A percentile compares a stretch with the other conserved stretches of the same genome.
phyloP scores from a whole-genome alignment of 2,888 invertebrate genomes.

The Thera britannica region DNA sequence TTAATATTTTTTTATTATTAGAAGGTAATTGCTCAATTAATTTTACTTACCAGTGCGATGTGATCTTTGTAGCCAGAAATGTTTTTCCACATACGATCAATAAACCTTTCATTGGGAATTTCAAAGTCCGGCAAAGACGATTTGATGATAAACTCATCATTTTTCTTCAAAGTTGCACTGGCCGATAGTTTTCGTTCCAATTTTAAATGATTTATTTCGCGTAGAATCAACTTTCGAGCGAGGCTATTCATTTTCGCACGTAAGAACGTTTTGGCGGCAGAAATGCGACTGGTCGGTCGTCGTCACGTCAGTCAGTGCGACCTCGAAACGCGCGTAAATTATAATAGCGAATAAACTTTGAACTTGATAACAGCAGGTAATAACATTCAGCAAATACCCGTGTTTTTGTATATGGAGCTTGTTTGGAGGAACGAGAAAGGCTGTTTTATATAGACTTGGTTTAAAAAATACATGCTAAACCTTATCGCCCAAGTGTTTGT shows the following conservation, averaged over 20 bases:
- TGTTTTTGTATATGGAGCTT: not conserved
- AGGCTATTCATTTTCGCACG: slow-evolving; percentile 63
- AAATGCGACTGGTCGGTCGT: slow-evolving; percentile 50
- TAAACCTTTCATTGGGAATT: slow-evolving; percentile 62
- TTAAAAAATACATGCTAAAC: not conserved
- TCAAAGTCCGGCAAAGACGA: slow-evolving; percentile 65
- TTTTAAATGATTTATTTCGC: slow-evolving; percentile 67
- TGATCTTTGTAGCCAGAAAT: slow-evolving; percentile 62
- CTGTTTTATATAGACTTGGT: not conserved
- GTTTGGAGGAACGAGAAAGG: not conserved
- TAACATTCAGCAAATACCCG: slow-evolving; percentile 3
- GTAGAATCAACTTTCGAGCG: slow-evolving; percentile 68
- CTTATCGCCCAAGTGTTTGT: too few relatives aligned
- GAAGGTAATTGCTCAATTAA: not conserved
- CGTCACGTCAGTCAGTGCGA: not conserved
- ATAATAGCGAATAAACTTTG: slow-evolving; percentile 36
- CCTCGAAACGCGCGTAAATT: slow-evolving; percentile 15
- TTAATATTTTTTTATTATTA: not conserved
- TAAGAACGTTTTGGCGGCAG: slow-evolving; percentile 41
- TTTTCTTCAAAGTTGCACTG: slow-evolving; percentile 53
- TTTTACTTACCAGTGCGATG: slow-evolving; percentile 70
- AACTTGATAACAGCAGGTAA: slow-evolving; percentile 38
- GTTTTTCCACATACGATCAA: slow-evolving; percentile 68
- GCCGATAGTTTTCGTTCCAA: slow-evolving; percentile 62
- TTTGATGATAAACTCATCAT: slow-evolving; percentile 66